Base-by-base conservation (phyloP, 2,888 invertebrate species). In the Parapristionchus giblindavisi region DNA sequence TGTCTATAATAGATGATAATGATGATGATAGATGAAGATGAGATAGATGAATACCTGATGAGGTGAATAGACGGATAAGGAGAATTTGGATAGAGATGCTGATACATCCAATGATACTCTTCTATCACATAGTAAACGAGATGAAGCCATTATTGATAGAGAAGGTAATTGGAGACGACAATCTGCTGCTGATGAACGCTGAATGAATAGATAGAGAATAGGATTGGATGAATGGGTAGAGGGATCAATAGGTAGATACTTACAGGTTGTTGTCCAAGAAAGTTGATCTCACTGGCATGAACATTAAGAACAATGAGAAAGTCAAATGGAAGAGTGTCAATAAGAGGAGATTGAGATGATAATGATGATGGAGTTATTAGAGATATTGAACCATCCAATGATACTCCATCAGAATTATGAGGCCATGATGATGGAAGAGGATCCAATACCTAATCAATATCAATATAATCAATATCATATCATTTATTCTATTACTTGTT, bases 251-350 rank as follows among this genome's bases (percentile, higher is more conserved):
- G 52, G 24, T 5, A 5, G 65, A 2, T 6, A 34, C 48, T 56
- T 27, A 72, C 77, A 63, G 77, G 79, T 68, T 80, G 80, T 66
- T 83, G 80, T 24, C 86, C 86, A 51, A 85, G 83, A 90, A 99
- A 98, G 77, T 97, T 90, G 89, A 97, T 95, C 0, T 95, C 94
- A 75, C 95, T 95, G 0, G 97, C 96, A 89, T 97, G 96, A 93
- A 98, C 96, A 89, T 95, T 94, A 90, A 99, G 94, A 90, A 96
- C 96, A 56, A 99, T 96, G 83, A 99, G 94, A 34, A 99, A 96
- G 90, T 99, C 98, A 0, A 99, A 96, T 0, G 98, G 98, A 89
- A 99, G 97, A 74, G 61, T 61, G 38, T 61, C 61, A 14, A 61
- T 36, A 17, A 29, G 29, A 34, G 58, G 36, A 34, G 43, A 34